A percentile compares a stretch with the other conserved stretches of the same genome.
Conservation (phyloP, 1,140 invertebrate genomes). For the Muscidifurax raptorellus region DNA sequence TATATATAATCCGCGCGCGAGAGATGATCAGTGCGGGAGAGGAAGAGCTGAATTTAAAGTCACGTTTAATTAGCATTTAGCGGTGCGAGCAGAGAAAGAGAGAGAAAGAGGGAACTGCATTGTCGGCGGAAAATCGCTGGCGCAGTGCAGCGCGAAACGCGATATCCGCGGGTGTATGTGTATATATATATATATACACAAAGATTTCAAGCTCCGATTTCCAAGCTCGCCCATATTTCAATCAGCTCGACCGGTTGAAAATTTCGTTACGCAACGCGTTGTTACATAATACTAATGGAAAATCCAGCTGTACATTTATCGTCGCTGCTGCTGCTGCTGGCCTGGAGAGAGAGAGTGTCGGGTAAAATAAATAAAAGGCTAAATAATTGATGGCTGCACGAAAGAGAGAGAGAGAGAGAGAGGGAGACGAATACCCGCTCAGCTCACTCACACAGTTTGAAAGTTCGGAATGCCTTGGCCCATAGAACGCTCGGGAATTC, state of each 20-base stretch:
- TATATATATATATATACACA: background rate
- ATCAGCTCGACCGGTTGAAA: slow-evolving; percentile 11
- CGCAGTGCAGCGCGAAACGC: background rate
- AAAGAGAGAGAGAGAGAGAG: no score
- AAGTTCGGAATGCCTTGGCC: background rate
- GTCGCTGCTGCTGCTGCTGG: background rate
- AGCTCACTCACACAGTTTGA: background rate
- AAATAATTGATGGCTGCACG: background rate
- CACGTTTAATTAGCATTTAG: background rate
- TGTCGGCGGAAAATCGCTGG: no score
- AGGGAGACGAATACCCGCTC: background rate
- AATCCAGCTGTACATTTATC: background rate
- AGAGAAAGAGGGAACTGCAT: background rate
- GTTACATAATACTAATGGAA: slow-evolving; percentile 6
- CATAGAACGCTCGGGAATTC: background rate
- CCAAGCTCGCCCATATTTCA: background rate
- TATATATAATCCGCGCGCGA: background rate
- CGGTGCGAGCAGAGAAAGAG: no score
- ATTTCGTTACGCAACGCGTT: slow-evolving; percentile 7
- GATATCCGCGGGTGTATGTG: no score
- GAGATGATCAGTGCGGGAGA: background rate
- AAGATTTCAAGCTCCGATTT: slow-evolving; percentile 6
- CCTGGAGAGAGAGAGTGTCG: no score
- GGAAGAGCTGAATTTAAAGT: background rate
- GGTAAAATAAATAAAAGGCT: background rate